phyloP scores from a whole-genome alignment of 2,113 vertebrate genomes.

The Brachyistius frenatus region DNA sequence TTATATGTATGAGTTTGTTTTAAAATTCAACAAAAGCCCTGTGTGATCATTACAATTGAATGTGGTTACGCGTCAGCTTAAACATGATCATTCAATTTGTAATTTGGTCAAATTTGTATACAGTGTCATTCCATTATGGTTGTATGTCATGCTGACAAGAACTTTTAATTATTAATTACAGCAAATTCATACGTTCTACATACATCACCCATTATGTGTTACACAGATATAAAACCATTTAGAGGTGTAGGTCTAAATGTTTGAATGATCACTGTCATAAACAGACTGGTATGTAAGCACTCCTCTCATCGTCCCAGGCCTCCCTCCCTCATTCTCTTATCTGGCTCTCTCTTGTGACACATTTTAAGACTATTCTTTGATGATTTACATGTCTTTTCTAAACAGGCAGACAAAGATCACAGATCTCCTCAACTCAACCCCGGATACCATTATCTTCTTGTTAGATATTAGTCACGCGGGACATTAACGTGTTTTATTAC shows the following conservation, averaged over 20 bases:
- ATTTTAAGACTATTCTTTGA: constrained; percentile 69
- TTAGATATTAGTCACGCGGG: constrained; percentile 72
- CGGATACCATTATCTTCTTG: constrained; percentile 63
- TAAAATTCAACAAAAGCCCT: no score
- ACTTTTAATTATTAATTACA: neutral
- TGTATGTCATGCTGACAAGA: no score
- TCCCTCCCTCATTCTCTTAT: constrained; percentile 52
- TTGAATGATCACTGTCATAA: constrained; percentile 65
- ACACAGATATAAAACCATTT: constrained; percentile 7
- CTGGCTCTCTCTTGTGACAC: constrained; percentile 59
- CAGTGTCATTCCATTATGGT: no score
- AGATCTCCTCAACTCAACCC: constrained; percentile 50
- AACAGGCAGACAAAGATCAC: constrained; percentile 73
- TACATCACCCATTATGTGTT: neutral
- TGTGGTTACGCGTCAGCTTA: no score
- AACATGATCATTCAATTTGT: no score
- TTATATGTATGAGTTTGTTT: no score
- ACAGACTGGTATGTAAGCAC: constrained; percentile 58
- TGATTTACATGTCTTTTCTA: constrained; percentile 77
- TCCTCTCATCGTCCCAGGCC: constrained; percentile 39
- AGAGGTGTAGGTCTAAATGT: constrained; percentile 39
- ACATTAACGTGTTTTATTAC: constrained; percentile 74
- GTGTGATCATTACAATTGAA: no score
- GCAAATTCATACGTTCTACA: neutral
- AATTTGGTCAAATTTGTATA: no score